Percentiles rank a stretch among this genome's conserved stretches.
phyloP scores from a whole-genome alignment of 2,888 invertebrate genomes.

The Xylota sylvarum region DNA sequence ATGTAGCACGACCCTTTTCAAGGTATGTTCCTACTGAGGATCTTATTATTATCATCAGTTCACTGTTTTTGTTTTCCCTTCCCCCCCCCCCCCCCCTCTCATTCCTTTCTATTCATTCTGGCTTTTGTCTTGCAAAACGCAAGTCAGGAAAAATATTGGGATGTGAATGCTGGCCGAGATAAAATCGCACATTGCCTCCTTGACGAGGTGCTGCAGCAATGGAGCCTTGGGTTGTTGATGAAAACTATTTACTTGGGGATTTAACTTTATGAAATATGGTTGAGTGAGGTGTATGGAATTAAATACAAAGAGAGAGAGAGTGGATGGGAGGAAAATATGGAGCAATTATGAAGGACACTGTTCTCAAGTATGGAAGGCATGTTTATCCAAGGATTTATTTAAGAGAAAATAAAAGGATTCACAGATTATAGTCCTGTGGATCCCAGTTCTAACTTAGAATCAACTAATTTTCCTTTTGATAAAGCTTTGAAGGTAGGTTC shows the following conservation, averaged over 20 bases:
- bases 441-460: no score
- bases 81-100: background rate
- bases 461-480: no score
- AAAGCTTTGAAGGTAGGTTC: no score
- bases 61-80: constrained; percentile 12
- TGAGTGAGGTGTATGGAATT: no score
- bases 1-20: constrained; percentile 61
- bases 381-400: no score
- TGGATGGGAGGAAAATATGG: no score
- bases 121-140: constrained; percentile 46
- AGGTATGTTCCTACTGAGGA: constrained; percentile 31
- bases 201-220: background rate
- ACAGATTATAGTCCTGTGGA: no score
- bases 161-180: constrained; percentile 39
- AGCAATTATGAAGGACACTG: no score
- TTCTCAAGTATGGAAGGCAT: no score
- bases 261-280: background rate
- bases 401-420: no score
- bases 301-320: no score
- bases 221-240: background rate
- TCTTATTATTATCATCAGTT: constrained; percentile 55
- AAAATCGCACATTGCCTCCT: constrained; percentile 37
- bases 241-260: background rate
- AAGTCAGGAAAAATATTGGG: constrained; percentile 30
- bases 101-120: background rate